Base-by-base conservation (phyloP, 2,797 vertebrate species). In the Dallia pectoralis region DNA sequence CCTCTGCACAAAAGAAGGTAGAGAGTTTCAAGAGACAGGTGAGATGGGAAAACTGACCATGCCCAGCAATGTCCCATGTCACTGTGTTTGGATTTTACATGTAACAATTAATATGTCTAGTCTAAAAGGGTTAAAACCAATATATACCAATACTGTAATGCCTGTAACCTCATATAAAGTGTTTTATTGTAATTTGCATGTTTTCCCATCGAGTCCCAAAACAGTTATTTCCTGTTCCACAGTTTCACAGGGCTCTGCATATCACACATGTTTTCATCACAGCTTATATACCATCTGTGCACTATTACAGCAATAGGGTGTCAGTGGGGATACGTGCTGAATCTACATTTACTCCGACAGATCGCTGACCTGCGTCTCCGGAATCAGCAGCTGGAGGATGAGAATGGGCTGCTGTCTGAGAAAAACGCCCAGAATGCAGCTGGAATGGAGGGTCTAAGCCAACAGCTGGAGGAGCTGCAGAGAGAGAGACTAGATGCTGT, bases 11-110 rank as follows among this genome's bases (percentile, higher is more conserved):
- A 70, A 95, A 92, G 82, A 89, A 93, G 67, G 92, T 91, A 1
- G 94, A 96, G 75, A 91, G 82, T 81, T 90, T 96, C 73, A 94
- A 93, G 75, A 95, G 93, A 79, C 95, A 96, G 95, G 97, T 98
- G 84, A 69, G 18, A 16, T 14, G 11, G 25, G n/a, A 3, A n/a
- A 33, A 19, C 32, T 16, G 33, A 47, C n/a, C 29, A 9, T 53
- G 47, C 48, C 29, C 14, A n/a, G n/a, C n/a, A n/a, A n/a, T n/a
- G n/a, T n/a, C n/a, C n/a, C n/a, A n/a, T n/a, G n/a, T n/a, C n/a
- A n/a, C n/a, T n/a, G 7, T 3, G 33, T 36, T 36, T 36, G 33
- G 33, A 36, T 36, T 36, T 3, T 40, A 40, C 5, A 40, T 40
- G 1, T 40, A 40, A 4, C 36, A 40, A 4, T 40, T 40, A 40